Conservation (phyloP, 2,113 vertebrate species). For the Columbina picui region DNA sequence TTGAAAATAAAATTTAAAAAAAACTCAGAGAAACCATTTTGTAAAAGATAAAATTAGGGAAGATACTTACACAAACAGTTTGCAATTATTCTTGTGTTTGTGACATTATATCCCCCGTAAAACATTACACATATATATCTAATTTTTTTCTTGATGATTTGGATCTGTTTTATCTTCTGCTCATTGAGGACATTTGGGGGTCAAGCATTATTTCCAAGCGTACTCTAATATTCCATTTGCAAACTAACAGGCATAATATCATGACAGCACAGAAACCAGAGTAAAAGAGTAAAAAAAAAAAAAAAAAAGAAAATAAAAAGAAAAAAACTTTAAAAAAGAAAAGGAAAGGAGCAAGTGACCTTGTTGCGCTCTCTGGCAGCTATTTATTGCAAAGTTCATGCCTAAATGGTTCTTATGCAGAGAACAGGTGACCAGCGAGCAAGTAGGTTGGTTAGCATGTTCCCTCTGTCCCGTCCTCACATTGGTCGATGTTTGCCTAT, state of each 20-base stretch:
- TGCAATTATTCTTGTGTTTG: conserved; percentile 72
- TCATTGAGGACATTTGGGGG: conserved; percentile 59
- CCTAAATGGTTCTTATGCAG: conserved; percentile 87
- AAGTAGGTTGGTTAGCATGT: conserved; percentile 75
- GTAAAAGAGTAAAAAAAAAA: background rate
- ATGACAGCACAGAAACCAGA: conserved; percentile 24
- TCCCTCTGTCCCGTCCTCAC: conserved; percentile 72
- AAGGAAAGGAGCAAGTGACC: conserved; percentile 70
- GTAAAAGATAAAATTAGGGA: conserved; percentile 54
- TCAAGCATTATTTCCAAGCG: conserved; percentile 62
- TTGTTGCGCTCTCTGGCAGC: conserved; percentile 75
- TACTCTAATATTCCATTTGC: conserved; percentile 48
- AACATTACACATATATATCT: background rate
- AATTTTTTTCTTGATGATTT: conserved; percentile 32
- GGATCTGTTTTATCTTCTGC: conserved; percentile 71
- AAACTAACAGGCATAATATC: conserved; percentile 61
- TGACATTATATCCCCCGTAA: conserved; percentile 55
- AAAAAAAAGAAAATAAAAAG: background rate
- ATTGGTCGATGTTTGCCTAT: conserved; percentile 82
- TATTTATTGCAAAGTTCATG: conserved; percentile 96
- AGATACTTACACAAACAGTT: conserved; percentile 80
- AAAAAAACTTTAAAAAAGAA: background rate
- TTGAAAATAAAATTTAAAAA: conserved; percentile 31
- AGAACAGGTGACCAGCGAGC: conserved; percentile 88
- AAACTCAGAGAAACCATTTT: background rate